Evolutionary conservation across 1,140 invertebrate genomes (phyloP).

Genomic region (Polypedilum pembai): DNA sequence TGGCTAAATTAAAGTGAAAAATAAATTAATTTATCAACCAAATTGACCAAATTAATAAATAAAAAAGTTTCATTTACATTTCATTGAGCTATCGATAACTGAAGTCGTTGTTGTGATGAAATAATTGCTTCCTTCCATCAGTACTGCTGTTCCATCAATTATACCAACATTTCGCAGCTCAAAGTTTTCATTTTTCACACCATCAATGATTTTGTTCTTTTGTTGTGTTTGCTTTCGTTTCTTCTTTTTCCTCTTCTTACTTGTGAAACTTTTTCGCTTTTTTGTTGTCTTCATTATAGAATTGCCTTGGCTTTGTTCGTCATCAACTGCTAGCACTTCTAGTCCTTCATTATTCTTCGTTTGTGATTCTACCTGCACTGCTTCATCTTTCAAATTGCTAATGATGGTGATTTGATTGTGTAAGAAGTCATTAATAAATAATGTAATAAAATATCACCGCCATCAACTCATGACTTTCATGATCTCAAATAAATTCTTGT

Average conservation of each 20-base stretch:
- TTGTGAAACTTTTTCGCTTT: conserved; percentile 10
- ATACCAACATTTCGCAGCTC: not conserved
- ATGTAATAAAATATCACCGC: no score
- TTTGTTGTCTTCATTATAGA: not conserved
- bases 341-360: not conserved
- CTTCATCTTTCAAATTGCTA: not conserved
- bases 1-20: not conserved
- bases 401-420: no score
- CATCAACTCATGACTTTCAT: no score
- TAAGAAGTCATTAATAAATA: no score
- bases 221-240: conserved; percentile 16
- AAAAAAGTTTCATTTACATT: not conserved
- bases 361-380: not conserved
- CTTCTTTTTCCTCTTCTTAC: not conserved
- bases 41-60: not conserved
- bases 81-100: not conserved
- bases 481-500: no score
- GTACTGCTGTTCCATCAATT: not conserved
- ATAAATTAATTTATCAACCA: not conserved
- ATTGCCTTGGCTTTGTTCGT: not conserved
- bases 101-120: not conserved
- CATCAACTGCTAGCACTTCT: not conserved
- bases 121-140: not conserved
- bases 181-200: conserved; percentile 18
- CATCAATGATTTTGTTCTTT: not conserved